Evolutionary conservation across 2,797 vertebrate genomes (phyloP), one percentile per base, ranked within the genome.

Genomic region (Otolemur crassicaudatus): DNA sequence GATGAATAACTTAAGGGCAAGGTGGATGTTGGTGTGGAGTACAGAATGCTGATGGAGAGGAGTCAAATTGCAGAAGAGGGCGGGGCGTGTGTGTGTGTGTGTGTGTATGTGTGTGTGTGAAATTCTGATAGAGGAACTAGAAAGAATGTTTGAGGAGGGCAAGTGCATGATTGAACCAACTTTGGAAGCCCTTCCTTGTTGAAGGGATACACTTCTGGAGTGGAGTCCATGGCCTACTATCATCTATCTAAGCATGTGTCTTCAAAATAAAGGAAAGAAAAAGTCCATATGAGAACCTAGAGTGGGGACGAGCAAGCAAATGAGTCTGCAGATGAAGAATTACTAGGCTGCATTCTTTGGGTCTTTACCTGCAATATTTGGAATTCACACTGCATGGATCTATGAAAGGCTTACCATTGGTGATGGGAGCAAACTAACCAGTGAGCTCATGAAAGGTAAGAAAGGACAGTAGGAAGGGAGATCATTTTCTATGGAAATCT

Each of bases 221-320:
- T 1, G 1, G 0, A 7, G 7, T 37, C 8, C 67, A 76, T 43
- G 25, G 6, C 2, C 43, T 53, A 25, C n/a, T 82, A 23, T n/a
- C 37, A 87, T 43, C 29, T 88, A 60, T 43, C 29, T 88, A 60
- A 88, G 75, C 6, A 63, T 12, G n/a, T 94, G n/a, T 93, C 29
- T 93, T 67, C 37, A 77, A 93, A 67, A 90, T 73, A 40, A 85
- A 94, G n/a, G 5, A 29, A 81, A 85, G 16, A 60, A 73, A 89
- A 9, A 92, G 13, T 16, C 43, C 13, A 53, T 17, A 31, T 22
- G 19, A 80, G 82, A 87, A 34, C 31, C 22, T 10, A 58, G 49
- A 89, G 29, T 70, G 34, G 20, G 27, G 8, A 25, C 31, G 60
- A 34, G 11, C 2, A 9, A 31, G 65, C 12, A 19, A 22, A 69